Percentiles rank a stretch among this genome's conserved stretches.
Conservation (phyloP, 1,140 invertebrate genomes). For the Ostrea denselamellosa region DNA sequence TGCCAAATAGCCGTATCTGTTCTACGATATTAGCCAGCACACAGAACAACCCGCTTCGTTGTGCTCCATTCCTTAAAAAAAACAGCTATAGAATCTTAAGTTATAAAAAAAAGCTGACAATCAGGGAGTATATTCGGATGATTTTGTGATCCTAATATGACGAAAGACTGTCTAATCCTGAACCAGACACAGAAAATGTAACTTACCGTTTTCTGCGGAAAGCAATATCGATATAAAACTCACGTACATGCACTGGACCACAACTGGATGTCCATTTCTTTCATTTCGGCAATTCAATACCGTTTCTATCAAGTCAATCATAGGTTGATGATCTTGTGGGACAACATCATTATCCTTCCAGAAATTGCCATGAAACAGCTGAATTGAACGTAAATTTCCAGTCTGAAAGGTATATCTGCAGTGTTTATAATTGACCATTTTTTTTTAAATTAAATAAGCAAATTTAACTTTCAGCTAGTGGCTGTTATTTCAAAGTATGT, state of each 20-base stretch:
- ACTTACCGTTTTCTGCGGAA: background rate
- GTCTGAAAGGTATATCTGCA: background rate
- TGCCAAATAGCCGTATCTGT: background rate
- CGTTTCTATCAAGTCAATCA: background rate
- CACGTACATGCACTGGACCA: background rate
- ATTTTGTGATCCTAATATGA: too few species aligned
- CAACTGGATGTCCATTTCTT: background rate
- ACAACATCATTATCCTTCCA: background rate
- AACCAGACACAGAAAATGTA: background rate
- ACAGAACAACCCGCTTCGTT: background rate
- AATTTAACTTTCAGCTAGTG: too few species aligned
- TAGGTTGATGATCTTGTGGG: background rate
- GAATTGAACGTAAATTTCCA: background rate
- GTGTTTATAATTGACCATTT: background rate
- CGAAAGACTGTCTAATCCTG: too few species aligned
- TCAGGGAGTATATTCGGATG: too few species aligned
- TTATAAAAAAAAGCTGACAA: too few species aligned
- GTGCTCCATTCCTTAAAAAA: background rate
- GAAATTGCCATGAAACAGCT: background rate
- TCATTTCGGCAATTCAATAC: background rate
- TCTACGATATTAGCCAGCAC: conserved; percentile 13
- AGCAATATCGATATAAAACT: background rate
- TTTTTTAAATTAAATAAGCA: too few species aligned
- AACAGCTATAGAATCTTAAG: too few species aligned
- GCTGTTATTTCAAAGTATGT: background rate